Conservation (phyloP, 2,797 vertebrate genomes). For the Ctenopoma kingsleyae region DNA sequence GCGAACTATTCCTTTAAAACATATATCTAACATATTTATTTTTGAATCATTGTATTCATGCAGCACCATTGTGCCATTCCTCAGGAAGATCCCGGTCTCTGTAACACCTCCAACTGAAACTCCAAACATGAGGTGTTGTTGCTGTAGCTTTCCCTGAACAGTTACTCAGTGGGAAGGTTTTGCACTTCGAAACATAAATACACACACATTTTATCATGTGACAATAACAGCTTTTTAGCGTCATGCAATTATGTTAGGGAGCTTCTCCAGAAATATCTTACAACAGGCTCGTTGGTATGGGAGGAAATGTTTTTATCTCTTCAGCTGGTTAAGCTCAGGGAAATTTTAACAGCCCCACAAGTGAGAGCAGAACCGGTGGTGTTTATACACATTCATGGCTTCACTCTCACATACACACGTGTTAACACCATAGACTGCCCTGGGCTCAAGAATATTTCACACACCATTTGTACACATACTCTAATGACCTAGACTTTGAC, state of each 20-base stretch:
- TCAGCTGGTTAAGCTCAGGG: conserved; percentile 35
- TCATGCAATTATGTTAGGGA: conserved; percentile 13
- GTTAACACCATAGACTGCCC: conserved; percentile 33
- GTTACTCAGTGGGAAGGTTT: conserved; percentile 35
- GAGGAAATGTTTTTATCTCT: not conserved
- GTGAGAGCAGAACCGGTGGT: conserved; percentile 45
- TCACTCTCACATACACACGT: conserved; percentile 37
- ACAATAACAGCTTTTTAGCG: conserved; percentile 21
- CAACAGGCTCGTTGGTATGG: not conserved
- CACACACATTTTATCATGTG: conserved; percentile 2
- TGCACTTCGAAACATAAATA: conserved; percentile 30
- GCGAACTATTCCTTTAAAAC: not conserved
- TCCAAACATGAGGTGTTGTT: conserved; percentile 29
- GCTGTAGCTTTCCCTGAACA: conserved; percentile 39
- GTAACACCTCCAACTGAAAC: conserved; percentile 33
- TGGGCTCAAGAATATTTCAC: conserved; percentile 55
- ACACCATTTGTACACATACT: conserved; percentile 60
- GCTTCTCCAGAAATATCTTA: conserved; percentile 21
- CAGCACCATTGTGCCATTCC: not conserved
- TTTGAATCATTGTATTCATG: not conserved
- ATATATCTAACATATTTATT: not conserved
- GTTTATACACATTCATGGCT: conserved; percentile 29
- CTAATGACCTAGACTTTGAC: conserved; percentile 36
- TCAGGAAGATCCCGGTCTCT: conserved; percentile 5
- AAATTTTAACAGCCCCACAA: conserved; percentile 36